Percentiles rank a stretch among this genome's conserved stretches.
Evolutionary conservation across 2,888 invertebrate species (phyloP).

Genomic region (Alloscopus bannaensis): DNA sequence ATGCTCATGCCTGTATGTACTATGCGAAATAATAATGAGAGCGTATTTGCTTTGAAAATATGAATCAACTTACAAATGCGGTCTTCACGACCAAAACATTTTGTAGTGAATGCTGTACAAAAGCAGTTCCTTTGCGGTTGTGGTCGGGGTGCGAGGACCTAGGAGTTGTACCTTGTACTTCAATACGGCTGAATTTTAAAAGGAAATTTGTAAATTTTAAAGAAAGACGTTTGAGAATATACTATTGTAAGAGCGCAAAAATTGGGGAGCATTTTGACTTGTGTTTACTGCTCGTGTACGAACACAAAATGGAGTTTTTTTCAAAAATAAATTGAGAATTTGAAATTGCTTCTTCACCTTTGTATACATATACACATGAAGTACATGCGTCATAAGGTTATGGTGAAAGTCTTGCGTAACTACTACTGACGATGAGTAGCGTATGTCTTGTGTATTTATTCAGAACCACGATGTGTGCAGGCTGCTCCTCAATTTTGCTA

Average conservation of each 20-base stretch:
- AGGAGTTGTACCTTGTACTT: background rate
- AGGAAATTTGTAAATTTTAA: slow-evolving; percentile 1
- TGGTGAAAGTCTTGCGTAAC: too few species aligned
- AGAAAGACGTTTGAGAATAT: background rate
- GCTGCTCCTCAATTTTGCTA: background rate
- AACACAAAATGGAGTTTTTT: slow-evolving; percentile 17
- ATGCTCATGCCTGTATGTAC: too few species aligned
- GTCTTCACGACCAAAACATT: too few species aligned
- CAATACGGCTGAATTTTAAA: slow-evolving; percentile 18
- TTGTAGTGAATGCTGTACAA: too few species aligned
- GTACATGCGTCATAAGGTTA: too few species aligned
- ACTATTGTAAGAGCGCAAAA: too few species aligned
- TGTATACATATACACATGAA: background rate
- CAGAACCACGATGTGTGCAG: too few species aligned
- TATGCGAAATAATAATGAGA: too few species aligned
- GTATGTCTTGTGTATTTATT: slow-evolving; percentile 6
- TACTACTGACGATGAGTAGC: background rate
- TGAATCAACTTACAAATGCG: background rate
- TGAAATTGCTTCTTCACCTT: slow-evolving; percentile 11
- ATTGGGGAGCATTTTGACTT: background rate
- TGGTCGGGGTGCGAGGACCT: too few species aligned
- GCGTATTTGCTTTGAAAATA: too few species aligned
- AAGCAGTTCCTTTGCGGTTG: too few species aligned
- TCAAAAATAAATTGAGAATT: slow-evolving; percentile 13
- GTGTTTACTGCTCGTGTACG: background rate